Base-by-base conservation (phyloP, 2,888 invertebrate species). In the Cabera pusaria region DNA sequence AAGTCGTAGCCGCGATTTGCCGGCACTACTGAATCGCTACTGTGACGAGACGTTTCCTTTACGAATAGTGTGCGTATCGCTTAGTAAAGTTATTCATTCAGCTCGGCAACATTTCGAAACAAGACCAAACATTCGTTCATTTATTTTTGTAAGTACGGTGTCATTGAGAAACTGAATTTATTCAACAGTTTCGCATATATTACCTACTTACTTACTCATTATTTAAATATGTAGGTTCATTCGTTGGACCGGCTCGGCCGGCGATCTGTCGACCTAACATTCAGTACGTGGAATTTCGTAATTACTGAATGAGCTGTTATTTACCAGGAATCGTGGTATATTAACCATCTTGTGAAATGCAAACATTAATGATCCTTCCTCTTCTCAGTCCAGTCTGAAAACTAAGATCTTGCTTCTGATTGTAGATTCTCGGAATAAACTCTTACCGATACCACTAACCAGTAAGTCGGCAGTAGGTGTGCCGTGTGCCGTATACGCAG, bases 261-360 rank as follows among this genome's bases (percentile, higher is more conserved):
- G 2, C 7, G 12, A 6, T 18, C 55, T 51, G 41, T 42, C 44
- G 52, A 52, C 58, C 56, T 42, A 44, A 49, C 48, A 49, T 41
- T 48, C 48, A 40, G 40, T 68, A 67, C 68, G 54, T 49, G 62
- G 64, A 72, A 72, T 62, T 59, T 57, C 64, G 61, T 69, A 65
- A 68, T 68, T 61, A 68, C 68, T 61, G 59, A 54, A 61, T 57
- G 64, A 64, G 60, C 58, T 62, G 67, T 67, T 58, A 56, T 48
- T 63, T 68, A 56, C 58, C 55, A 56, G 45, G 64, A 72, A 66
- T 64, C 49, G 43, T 43, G 52, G n/a, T n/a, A 53, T 59, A 59
- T 59, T 42, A 54, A 44, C 54, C 44, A 35, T 46, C 46, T 53
- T 56, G 56, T 47, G 56, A 51, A 56, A 59, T 34, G 57, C 46